Conservation (phyloP, 2,888 invertebrate genomes). For the Orchestes rusci region DNA sequence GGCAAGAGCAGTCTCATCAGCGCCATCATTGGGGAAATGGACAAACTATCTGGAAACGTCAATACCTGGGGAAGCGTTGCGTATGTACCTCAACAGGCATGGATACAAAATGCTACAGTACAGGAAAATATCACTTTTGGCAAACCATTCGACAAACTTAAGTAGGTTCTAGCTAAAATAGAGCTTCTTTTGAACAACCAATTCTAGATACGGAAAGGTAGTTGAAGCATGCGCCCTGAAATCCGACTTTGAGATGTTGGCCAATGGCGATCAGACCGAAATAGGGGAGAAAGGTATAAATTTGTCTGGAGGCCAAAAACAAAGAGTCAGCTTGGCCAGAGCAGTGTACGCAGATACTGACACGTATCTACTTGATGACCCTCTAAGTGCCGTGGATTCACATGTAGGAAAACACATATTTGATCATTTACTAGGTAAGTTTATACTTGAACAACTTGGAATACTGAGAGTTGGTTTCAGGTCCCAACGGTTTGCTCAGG, state of each 20-base stretch:
- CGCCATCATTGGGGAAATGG: slow-evolving; percentile 46
- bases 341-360: slow-evolving; percentile 84
- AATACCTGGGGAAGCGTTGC: slow-evolving; percentile 44
- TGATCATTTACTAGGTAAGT: slow-evolving; percentile 33
- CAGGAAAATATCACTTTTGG: slow-evolving; percentile 48
- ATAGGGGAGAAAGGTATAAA: slow-evolving; percentile 54
- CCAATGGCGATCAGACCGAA: slow-evolving; percentile 49
- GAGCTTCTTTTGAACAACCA: not conserved
- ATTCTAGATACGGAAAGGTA: slow-evolving; percentile 25
- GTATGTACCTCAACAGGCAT: slow-evolving; percentile 51
- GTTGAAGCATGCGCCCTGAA: slow-evolving; percentile 44
- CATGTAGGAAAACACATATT: slow-evolving; percentile 73
- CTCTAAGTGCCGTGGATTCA: slow-evolving; percentile 89
- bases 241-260: slow-evolving; percentile 47
- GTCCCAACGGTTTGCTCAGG: slow-evolving; percentile 41
- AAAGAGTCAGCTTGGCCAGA: slow-evolving; percentile 79
- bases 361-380: slow-evolving; percentile 89
- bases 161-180: slow-evolving; percentile 6
- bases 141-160: slow-evolving; percentile 35
- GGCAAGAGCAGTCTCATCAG: slow-evolving; percentile 47
- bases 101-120: slow-evolving; percentile 50
- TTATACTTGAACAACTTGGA: not conserved
- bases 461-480: slow-evolving; percentile 30
- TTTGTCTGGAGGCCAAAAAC: slow-evolving; percentile 83
- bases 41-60: slow-evolving; percentile 34